These are phyloP conservation scores for Ptychadena robeensis DNA, from an alignment of 2,797 vertebrate species.

Conservation along the genomic window DNA sequence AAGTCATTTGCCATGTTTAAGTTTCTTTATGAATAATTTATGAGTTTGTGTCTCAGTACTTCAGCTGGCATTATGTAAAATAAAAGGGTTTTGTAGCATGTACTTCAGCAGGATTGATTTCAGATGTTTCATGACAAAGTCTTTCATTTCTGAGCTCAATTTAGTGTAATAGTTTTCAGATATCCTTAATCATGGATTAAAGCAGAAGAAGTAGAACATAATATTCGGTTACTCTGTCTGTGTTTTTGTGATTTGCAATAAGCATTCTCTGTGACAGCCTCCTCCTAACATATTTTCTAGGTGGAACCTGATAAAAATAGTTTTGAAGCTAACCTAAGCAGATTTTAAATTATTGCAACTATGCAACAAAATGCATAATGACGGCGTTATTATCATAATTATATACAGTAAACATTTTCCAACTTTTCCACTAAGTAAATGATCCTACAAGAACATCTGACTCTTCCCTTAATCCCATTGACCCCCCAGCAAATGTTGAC, in stretches of 20 bases:
- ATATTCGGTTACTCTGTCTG: not conserved
- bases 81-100: conserved; percentile 33
- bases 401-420: too few species aligned
- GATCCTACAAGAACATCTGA: too few species aligned
- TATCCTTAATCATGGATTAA: conserved; percentile 34
- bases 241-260: not conserved
- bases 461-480: too few species aligned
- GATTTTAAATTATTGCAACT: too few species aligned
- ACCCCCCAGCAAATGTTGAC: too few species aligned
- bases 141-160: conserved; percentile 39
- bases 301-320: not conserved
- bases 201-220: not conserved
- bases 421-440: too few species aligned
- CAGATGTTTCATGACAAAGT: conserved; percentile 44
- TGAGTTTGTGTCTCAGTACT: not conserved
- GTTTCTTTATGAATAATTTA: conserved; percentile 21
- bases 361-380: too few species aligned
- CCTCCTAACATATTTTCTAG: not conserved
- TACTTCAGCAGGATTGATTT: conserved; percentile 23
- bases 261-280: not conserved
- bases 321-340: not conserved
- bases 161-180: conserved; percentile 46
- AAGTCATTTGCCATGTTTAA: conserved; percentile 20
- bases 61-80: conserved; percentile 32
- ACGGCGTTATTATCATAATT: too few species aligned